Percentiles rank a stretch among this genome's conserved stretches.
Evolutionary conservation across 2,113 vertebrate species (phyloP).

Genomic region (Mus pahari): DNA sequence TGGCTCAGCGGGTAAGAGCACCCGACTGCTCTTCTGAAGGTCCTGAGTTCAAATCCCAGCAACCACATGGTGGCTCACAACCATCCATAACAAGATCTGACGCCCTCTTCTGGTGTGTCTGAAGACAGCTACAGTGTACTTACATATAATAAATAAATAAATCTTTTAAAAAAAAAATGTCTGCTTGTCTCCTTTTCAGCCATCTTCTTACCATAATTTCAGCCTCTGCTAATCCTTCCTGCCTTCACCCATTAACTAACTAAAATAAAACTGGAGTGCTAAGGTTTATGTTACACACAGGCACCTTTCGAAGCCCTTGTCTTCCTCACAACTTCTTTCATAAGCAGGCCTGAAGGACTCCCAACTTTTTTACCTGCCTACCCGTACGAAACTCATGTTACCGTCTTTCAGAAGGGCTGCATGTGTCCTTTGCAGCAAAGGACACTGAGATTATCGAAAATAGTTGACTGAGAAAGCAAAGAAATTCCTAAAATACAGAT

Average conservation of each 20-base stretch:
- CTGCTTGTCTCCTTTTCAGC: neutral
- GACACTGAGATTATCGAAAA: constrained; percentile 9
- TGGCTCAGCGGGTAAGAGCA: too few species aligned
- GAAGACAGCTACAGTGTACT: too few species aligned
- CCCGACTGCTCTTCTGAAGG: too few species aligned
- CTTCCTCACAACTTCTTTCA: neutral
- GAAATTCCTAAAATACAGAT: neutral
- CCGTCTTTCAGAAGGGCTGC: neutral
- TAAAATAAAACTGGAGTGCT: neutral
- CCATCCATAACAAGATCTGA: too few species aligned
- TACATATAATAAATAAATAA: too few species aligned
- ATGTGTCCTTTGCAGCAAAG: neutral
- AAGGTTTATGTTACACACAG: neutral
- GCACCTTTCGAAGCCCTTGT: neutral
- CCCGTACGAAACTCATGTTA: neutral
- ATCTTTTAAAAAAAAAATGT: too few species aligned
- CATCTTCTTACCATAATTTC: neutral
- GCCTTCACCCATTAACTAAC: neutral
- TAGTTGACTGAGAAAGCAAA: neutral
- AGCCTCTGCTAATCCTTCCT: neutral
- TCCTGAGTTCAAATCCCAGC: too few species aligned
- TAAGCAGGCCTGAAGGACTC: neutral
- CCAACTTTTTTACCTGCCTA: neutral
- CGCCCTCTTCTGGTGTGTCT: too few species aligned
- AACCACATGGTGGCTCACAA: too few species aligned